These are phyloP conservation scores for Drosophila equinoxialis DNA, from an alignment of 1,140 invertebrate species.

Conservation along the genomic window DNA sequence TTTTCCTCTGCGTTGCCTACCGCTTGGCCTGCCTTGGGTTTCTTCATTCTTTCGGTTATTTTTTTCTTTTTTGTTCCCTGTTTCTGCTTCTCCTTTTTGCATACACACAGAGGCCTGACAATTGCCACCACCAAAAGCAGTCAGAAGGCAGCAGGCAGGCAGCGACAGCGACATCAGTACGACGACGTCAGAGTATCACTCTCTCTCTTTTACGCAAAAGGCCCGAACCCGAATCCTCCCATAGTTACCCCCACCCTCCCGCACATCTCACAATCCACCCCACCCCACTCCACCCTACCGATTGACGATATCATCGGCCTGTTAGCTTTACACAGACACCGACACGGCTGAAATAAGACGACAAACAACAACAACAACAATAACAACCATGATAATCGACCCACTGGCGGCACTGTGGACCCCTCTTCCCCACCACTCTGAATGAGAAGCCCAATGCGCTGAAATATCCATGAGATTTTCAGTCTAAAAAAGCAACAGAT, in stretches of 20 bases:
- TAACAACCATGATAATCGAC: constrained; percentile 69
- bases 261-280: neutral
- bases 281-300: constrained; percentile 31
- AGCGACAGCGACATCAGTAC: constrained; percentile 18
- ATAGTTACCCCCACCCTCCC: neutral
- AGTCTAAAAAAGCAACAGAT: constrained; percentile 17
- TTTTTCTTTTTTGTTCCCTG: constrained; percentile 1
- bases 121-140: constrained; percentile 69
- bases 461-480: constrained; percentile 5
- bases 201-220: constrained; percentile 32
- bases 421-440: neutral
- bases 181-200: constrained; percentile 10
- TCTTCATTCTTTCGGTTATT: constrained; percentile 36
- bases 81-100: constrained; percentile 34
- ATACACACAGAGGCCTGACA: constrained; percentile 51
- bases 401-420: constrained; percentile 76
- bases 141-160: constrained; percentile 2
- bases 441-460: constrained; percentile 24
- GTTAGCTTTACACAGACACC: constrained; percentile 56
- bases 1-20: constrained; percentile 13
- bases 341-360: constrained; percentile 70
- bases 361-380: constrained; percentile 50
- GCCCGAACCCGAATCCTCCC: constrained; percentile 32
- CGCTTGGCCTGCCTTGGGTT: constrained; percentile 20
- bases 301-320: constrained; percentile 51